phyloP scores from a whole-genome alignment of 2,113 vertebrate species.

The Phocoena phocoena region DNA sequence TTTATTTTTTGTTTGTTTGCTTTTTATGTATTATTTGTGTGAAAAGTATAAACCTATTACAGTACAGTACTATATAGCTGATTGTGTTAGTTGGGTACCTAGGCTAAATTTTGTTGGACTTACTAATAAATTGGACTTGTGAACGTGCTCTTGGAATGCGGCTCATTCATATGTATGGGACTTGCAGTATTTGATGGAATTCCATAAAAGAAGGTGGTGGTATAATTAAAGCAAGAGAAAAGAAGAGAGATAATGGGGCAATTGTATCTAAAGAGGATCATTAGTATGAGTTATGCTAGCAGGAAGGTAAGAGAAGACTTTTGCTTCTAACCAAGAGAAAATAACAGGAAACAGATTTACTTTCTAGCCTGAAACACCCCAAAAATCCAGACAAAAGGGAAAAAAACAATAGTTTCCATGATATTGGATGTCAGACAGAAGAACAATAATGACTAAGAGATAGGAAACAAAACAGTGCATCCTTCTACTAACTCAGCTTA shows the following conservation, averaged over 20 bases:
- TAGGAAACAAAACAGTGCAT: background rate
- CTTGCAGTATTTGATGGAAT: background rate
- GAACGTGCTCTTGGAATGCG: no score
- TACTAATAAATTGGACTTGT: no score
- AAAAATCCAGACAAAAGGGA: background rate
- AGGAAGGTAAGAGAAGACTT: background rate
- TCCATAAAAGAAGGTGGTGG: background rate
- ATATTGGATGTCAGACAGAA: background rate
- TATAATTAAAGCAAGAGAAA: background rate
- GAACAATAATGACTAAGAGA: background rate
- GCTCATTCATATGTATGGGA: no score
- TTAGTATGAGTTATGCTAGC: background rate
- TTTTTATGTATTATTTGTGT: no score
- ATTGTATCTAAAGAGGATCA: background rate
- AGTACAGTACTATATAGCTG: no score
- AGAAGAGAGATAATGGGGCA: background rate
- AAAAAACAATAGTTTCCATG: background rate
- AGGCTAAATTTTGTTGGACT: no score
- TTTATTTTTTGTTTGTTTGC: no score
- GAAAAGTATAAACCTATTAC: no score
- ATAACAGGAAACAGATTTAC: background rate
- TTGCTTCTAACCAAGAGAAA: background rate
- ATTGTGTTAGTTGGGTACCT: no score
- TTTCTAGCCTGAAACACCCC: background rate
- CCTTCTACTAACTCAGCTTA: background rate